Base-by-base conservation (phyloP, 2,113 vertebrate species). In the Pelecanus crispus region DNA sequence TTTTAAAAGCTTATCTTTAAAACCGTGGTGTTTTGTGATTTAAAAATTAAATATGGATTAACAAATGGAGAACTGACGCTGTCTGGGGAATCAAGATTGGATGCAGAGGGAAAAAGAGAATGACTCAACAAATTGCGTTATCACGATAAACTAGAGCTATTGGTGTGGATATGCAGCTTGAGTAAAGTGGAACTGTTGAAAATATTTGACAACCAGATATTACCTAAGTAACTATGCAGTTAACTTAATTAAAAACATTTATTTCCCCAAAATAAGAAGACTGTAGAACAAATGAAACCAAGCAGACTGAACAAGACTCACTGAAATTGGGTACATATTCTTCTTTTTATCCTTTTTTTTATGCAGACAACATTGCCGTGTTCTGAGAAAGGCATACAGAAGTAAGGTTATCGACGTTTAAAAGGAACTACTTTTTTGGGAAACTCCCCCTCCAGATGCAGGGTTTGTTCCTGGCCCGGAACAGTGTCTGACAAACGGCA, bases 1-100 rank as follows among this genome's bases (percentile, higher is more conserved):
- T 90, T 94, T 90, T 91, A 66, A 96, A 79, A 73, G 81, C 87
- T 95, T 95, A 90, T 97, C 86, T 95, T 95, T 52, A 91, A 90
- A 97, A 74, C 80, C 82, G 24, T 7, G 44, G 50, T 95, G 78
- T 53, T 93, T 65, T 93, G 80, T 97, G 91, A 89, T 96, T 94
- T 94, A 70, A 88, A 95, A 95, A 93, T 95, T 95, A 96, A 93
- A 86, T 83, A 59, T 93, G 68, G 77, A 92, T 96, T 96, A 96
- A 94, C 91, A 91, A 97, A 91, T 56, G 86, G 63, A 73, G 91
- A 86, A 38, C 32, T 73, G 59, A 90, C 55, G 49, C 82, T 50
- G 73, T 95, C 81, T 96, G 90, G 88, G 66, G 86, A 97, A 96
- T 95, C 92, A 7, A 75, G 96, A 74, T 70, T 88, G 70, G 34